These are phyloP conservation scores for Eilema griseolum DNA, from an alignment of 2,888 invertebrate species.

Conservation along the genomic window DNA sequence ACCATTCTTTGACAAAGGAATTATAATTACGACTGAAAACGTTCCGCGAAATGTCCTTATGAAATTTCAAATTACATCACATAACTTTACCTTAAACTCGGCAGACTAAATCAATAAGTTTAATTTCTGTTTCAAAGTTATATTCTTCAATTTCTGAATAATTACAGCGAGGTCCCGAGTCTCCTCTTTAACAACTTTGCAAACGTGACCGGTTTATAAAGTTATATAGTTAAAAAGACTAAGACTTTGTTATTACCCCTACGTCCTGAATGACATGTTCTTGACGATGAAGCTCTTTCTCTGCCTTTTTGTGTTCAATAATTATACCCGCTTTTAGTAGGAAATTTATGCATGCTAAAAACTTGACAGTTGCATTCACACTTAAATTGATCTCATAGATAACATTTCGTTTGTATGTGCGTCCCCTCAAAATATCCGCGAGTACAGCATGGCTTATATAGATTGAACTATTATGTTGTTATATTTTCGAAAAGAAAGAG, in stretches of 20 bases:
- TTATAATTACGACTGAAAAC: constrained; percentile 51
- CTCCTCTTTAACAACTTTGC: constrained; percentile 43
- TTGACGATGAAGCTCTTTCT: not conserved
- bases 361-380: no score
- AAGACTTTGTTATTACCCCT: constrained; percentile 16
- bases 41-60: constrained; percentile 53
- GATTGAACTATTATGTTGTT: no score
- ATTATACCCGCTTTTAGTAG: not conserved
- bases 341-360: not conserved
- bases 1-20: constrained; percentile 50
- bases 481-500: no score
- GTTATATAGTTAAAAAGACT: constrained; percentile 45
- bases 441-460: no score
- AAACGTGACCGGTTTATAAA: constrained; percentile 45
- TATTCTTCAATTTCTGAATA: constrained; percentile 56
- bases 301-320: not conserved
- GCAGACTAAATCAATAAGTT: constrained; percentile 57
- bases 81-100: constrained; percentile 54
- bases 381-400: no score
- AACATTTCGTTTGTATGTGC: no score
- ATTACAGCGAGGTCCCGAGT: constrained; percentile 44
- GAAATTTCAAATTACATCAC: constrained; percentile 60
- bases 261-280: constrained; percentile 1
- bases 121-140: constrained; percentile 53
- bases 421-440: no score